These are phyloP conservation scores for Ophonus ardosiacus DNA, from an alignment of 2,888 invertebrate species.

Conservation along the genomic window DNA sequence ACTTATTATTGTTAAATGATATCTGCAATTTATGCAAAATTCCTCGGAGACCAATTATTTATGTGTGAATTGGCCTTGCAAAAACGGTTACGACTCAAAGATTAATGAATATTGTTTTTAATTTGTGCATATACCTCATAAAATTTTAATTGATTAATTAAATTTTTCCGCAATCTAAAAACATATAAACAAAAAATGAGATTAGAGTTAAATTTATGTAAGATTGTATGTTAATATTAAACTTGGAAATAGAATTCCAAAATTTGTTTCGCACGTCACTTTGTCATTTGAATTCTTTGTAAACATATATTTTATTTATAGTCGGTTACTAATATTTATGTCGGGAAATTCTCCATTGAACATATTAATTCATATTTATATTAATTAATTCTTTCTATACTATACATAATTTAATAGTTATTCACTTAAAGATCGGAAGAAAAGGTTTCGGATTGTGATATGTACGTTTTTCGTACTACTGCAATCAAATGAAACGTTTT, in stretches of 20 bases:
- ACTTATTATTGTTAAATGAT: slow-evolving; percentile 2
- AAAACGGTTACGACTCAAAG: slow-evolving; percentile 7
- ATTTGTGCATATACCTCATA: slow-evolving; percentile 12
- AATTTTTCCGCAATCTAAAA: neutral
- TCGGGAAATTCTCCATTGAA: too few relatives aligned
- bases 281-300: too few relatives aligned
- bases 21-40: slow-evolving; percentile 13
- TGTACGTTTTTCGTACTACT: too few relatives aligned
- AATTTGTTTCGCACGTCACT: neutral
- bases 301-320: too few relatives aligned
- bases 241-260: neutral
- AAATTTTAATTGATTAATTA: slow-evolving; percentile 24
- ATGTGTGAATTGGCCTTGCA: slow-evolving; percentile 14
- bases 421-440: too few relatives aligned
- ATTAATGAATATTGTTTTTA: slow-evolving; percentile 1
- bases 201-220: neutral
- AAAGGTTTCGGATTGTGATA: too few relatives aligned
- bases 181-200: slow-evolving; percentile 19
- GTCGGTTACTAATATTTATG: too few relatives aligned
- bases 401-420: too few relatives aligned
- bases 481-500: too few relatives aligned
- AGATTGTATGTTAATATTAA: neutral
- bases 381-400: too few relatives aligned
- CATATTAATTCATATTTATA: too few relatives aligned
- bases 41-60: neutral